Conservation (phyloP, 2,113 vertebrate genomes). For the Nestor notabilis region DNA sequence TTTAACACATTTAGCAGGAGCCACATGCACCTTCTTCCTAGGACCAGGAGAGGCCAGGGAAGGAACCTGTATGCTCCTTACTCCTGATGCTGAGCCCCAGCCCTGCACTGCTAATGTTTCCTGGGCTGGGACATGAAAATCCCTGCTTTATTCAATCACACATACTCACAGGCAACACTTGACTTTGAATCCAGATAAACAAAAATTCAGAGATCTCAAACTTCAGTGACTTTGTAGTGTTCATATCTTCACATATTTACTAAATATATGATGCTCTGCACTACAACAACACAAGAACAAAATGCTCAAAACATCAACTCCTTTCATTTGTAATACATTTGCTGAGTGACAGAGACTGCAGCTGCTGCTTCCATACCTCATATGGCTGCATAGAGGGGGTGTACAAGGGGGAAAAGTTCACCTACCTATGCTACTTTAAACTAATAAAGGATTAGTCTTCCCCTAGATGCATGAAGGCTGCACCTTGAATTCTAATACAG, state of each 20-base stretch:
- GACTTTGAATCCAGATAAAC: background rate
- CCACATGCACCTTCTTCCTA: background rate
- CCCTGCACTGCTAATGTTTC: background rate
- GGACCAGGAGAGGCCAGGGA: background rate
- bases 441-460: background rate
- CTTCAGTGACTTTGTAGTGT: background rate
- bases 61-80: background rate
- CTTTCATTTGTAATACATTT: background rate
- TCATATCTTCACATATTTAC: background rate
- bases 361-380: background rate
- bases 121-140: background rate
- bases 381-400: background rate
- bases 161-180: background rate
- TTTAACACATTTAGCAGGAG: background rate
- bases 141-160: background rate
- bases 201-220: background rate
- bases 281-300: background rate
- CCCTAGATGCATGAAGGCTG: background rate
- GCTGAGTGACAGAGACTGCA: background rate
- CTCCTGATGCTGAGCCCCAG: background rate
- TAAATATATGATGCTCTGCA: background rate
- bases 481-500: background rate
- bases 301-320: background rate
- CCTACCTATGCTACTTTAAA: background rate
- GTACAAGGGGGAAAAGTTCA: background rate